These are phyloP conservation scores for Cuculus canorus DNA, from an alignment of 2,797 vertebrate genomes.

Conservation along the genomic window DNA sequence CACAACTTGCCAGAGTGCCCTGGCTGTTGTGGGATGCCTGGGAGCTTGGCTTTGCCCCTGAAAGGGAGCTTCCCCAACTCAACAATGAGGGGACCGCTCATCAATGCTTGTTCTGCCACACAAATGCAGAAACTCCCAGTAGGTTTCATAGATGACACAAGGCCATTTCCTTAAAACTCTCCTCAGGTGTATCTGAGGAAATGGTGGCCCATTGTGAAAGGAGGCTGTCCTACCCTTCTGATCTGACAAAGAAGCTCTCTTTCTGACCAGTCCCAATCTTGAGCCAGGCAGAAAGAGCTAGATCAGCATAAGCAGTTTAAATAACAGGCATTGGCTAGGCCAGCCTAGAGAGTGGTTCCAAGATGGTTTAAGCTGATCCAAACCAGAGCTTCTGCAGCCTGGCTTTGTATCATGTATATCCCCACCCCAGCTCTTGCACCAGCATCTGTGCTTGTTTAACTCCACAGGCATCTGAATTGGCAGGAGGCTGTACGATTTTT, in stretches of 20 bases:
- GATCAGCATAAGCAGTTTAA: neutral
- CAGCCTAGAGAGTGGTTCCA: neutral
- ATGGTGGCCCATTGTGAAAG: neutral
- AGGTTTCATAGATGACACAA: accelerated
- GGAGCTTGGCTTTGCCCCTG: neutral
- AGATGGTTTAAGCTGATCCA: neutral
- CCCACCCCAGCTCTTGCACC: neutral
- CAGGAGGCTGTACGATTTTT: neutral
- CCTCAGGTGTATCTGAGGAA: neutral
- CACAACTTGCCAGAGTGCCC: neutral
- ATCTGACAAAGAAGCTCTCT: neutral
- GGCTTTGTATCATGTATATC: neutral
- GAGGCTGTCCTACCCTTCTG: neutral
- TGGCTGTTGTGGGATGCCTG: neutral
- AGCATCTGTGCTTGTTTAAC: neutral
- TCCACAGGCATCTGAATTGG: neutral
- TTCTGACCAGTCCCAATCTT: neutral
- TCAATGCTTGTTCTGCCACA: neutral
- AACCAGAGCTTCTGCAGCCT: neutral
- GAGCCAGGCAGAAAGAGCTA: neutral
- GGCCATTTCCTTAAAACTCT: neutral
- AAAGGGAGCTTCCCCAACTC: neutral
- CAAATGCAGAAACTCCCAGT: neutral
- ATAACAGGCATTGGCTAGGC: neutral
- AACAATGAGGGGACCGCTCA: neutral